Evolutionary conservation across 2,113 vertebrate genomes (phyloP).

Genomic region (Oophaga pumilio): DNA sequence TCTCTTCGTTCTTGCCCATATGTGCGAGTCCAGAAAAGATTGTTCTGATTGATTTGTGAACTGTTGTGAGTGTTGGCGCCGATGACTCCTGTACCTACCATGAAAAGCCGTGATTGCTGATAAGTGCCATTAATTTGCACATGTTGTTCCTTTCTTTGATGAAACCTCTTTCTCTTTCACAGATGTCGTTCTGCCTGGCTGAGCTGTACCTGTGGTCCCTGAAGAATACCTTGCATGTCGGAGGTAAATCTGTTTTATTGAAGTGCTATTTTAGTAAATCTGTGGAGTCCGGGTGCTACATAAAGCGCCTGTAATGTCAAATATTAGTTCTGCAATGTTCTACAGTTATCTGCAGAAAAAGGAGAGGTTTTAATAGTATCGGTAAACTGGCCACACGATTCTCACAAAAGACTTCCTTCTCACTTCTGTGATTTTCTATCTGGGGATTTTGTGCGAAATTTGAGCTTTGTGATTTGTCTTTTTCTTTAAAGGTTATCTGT

Average conservation of each 20-base stretch:
- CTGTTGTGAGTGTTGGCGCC: not conserved
- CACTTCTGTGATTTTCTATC: slow-evolving; percentile 4
- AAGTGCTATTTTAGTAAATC: slow-evolving; percentile 21
- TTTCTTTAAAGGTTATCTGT: not conserved
- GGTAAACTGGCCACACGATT: not conserved
- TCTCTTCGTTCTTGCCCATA: not conserved
- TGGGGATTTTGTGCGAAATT: not conserved
- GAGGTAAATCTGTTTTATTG: slow-evolving; percentile 76
- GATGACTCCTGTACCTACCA: slow-evolving; percentile 25
- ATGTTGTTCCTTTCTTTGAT: slow-evolving; percentile 63
- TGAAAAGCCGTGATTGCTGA: slow-evolving; percentile 58
- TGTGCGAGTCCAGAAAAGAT: not conserved
- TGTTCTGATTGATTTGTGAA: not conserved
- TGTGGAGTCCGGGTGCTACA: not conserved
- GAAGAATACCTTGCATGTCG: slow-evolving; percentile 84
- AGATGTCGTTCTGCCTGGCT: slow-evolving; percentile 95
- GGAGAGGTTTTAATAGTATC: not conserved
- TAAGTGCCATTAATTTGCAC: slow-evolving; percentile 63
- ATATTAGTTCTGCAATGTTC: slow-evolving; percentile 26
- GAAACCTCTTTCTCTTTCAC: slow-evolving; percentile 73
- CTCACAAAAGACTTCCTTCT: slow-evolving; percentile 20
- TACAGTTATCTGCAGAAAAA: slow-evolving; percentile 5
- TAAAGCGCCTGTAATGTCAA: slow-evolving; percentile 16
- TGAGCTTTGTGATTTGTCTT: not conserved
- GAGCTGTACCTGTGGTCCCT: slow-evolving; percentile 95